Base-by-base conservation (phyloP, 2,113 vertebrate species). In the Tachysurus fulvidraco region DNA sequence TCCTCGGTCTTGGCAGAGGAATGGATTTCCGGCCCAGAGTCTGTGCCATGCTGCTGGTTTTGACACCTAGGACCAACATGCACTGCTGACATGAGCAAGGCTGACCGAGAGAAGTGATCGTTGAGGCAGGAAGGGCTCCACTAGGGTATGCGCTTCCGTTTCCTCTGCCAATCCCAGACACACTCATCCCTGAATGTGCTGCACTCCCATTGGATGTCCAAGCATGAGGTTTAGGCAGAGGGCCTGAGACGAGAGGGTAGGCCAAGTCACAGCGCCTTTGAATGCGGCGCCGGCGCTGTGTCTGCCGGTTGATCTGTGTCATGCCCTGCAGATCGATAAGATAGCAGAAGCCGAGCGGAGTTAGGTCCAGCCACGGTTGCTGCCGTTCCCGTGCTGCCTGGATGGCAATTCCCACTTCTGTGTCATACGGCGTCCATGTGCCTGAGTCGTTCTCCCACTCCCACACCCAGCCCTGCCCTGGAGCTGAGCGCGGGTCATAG, bases 241-340 rank as follows among this genome's bases (percentile, higher is more conserved):
- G 92, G 82, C 97, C 96, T 0, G 97, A 95, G 81, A 98, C 97
- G 85, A 97, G 92, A 0, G 97, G 98, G 92, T 99, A 98, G 50
- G 98, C 93, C 89, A 98, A 93, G 90, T 98, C 98, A 0, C 97
- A 96, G 30, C 97, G 96, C 6, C 97, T 95, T 90, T 97, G 97
- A 50, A 99, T 93, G 0, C 97, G 96, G 54, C 97, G 95, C 86
- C 98, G 97, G 90, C 97, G 96, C 86, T 97, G 97, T 2, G 95
- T 99, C 90, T 99, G 98, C 88, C 97, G 95, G 92, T 99, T 99
- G 95, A 98, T 97, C 91, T 99, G 98, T 16, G 97, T 98, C 98
- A 99, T 99, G 94, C 95, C 98, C 93, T 97, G 97, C 92, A 99
- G 98, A 94, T 98, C 98, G 93, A 99, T 97, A 93, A 99, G 95